phyloP scores from a whole-genome alignment of 2,797 vertebrate genomes.

The Paramormyrops hopkinsi region DNA sequence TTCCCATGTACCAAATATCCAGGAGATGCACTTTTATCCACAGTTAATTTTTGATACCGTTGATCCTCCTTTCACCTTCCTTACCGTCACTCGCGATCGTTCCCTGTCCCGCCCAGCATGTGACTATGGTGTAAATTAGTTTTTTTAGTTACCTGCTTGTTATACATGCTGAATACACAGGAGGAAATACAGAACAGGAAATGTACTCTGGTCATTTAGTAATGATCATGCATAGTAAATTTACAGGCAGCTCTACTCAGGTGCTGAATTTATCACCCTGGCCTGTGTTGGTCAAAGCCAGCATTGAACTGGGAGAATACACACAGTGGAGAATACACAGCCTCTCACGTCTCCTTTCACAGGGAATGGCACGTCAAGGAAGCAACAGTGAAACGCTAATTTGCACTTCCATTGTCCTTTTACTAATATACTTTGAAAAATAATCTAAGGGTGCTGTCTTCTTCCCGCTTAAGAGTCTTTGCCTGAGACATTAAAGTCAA shows the following conservation, averaged over 20 bases:
- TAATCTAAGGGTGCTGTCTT: not conserved
- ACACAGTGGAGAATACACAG: not conserved
- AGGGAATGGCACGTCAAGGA: not conserved
- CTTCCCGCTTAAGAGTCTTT: not conserved
- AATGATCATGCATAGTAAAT: not conserved
- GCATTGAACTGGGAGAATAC: not conserved
- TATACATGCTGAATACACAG: not conserved
- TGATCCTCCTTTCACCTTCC: not conserved
- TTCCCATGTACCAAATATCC: not conserved
- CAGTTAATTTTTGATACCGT: not conserved
- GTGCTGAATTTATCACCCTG: not conserved
- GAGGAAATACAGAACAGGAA: constrained; percentile 7
- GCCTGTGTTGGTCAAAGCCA: not conserved
- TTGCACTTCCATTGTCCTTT: not conserved
- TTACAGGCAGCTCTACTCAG: not conserved
- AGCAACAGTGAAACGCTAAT: not conserved
- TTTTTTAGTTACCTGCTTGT: not conserved
- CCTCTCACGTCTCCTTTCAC: not conserved
- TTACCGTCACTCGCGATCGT: not conserved
- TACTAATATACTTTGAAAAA: not conserved
- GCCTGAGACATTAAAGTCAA: not conserved
- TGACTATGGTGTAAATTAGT: not conserved
- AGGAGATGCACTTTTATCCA: not conserved
- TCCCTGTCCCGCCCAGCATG: not conserved
- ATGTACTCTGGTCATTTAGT: not conserved